These are phyloP conservation scores for Hemibagrus guttatus DNA, from an alignment of 2,797 vertebrate genomes.

Conservation along the genomic window DNA sequence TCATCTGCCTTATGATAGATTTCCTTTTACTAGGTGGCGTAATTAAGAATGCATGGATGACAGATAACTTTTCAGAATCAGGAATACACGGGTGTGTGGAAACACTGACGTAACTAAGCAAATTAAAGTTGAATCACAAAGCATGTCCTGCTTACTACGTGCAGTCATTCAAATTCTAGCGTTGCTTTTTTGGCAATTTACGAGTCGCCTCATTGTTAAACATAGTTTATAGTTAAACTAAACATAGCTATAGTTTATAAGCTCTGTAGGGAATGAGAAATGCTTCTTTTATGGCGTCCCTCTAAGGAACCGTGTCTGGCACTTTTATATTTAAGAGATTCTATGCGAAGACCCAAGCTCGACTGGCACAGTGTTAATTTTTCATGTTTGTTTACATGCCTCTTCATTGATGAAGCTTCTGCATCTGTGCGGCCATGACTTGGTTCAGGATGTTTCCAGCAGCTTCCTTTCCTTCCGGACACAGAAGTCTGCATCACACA, in stretches of 20 bases:
- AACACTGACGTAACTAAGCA: neutral
- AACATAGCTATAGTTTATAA: neutral
- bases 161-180: neutral
- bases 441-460: slow-evolving; percentile 2
- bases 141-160: neutral
- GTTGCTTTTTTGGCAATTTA: neutral
- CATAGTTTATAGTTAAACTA: too few species aligned
- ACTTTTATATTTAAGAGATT: neutral
- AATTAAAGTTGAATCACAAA: neutral
- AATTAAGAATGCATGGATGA: neutral
- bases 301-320: neutral
- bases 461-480: slow-evolving; percentile 9
- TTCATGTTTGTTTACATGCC: neutral
- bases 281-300: neutral
- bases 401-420: neutral
- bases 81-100: neutral
- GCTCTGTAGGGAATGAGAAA: neutral
- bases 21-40: neutral
- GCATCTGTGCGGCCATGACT: neutral
- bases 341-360: neutral
- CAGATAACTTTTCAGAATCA: neutral
- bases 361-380: neutral
- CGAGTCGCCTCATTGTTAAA: neutral
- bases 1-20: neutral
- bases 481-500: neutral